Evolutionary conservation across 2,888 invertebrate genomes (phyloP), one percentile per base, ranked within the genome.

Genomic region (Drosophila nr. fundita): DNA sequence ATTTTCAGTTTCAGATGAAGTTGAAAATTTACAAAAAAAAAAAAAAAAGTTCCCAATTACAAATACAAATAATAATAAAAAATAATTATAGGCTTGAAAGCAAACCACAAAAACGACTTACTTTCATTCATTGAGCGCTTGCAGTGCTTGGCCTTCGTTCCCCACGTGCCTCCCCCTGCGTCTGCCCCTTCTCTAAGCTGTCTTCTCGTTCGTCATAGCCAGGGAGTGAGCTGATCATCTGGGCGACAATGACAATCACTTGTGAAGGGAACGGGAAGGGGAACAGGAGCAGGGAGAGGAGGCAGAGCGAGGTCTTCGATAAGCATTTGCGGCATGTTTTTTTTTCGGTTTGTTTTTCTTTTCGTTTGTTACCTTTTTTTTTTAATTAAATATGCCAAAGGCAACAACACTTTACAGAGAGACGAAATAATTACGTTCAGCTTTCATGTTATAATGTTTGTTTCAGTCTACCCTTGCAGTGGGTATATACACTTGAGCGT

Each of bases 41-140:
- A 52, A 54, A 54, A 62, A 68, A 36, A 36, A 36, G 36, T 24
- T 45, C 45, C 45, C 48, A 61, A 57, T 60, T 42, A 55, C 38
- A 64, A 68, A 68, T 49, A 40, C 21, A 69, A 62, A 66, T 54
- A 65, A 34, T 60, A 60, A 60, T 65, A 21, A 42, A 30, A 49
- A 42, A 69, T 62, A 54, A 70, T 64, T 57, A 73, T 60, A 62
- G 36, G 64, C 38, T 64, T 66, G 67, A 61, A 80, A 72, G 58
- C 32, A 53, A 65, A 49, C 27, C 24, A 36, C 54, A 55, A 18
- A 42, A 60, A 52, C 60, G 64, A 64, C 34, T 68, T 74, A 77
- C 89, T 89, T 89, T 85, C 89, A 38, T 55, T 86, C 75, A 79
- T 73, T 57, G 73, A 71, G 71, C 32, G 54, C 54, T 38, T 68